These are phyloP conservation scores for Lithophane socia DNA, from an alignment of 2,888 invertebrate genomes.

Conservation along the genomic window DNA sequence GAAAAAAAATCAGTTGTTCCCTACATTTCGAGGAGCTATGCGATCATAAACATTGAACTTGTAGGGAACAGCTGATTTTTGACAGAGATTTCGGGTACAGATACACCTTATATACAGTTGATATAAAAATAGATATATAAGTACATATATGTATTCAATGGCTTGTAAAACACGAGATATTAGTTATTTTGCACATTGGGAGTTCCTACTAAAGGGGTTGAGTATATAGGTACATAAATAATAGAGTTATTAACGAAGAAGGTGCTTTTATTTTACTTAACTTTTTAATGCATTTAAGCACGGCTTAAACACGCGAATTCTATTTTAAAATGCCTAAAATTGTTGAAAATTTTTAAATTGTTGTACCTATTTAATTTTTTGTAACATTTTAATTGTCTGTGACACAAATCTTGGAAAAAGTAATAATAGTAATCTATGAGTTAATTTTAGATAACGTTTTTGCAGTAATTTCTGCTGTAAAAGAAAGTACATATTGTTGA, in stretches of 20 bases:
- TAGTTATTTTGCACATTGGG: slow-evolving; percentile 71
- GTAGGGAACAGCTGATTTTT: too few relatives aligned
- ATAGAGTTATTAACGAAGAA: slow-evolving; percentile 42
- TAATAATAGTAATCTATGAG: not conserved
- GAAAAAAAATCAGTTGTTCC: too few relatives aligned
- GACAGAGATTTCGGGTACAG: too few relatives aligned
- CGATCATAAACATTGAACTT: too few relatives aligned
- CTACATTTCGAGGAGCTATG: too few relatives aligned
- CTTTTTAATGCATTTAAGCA: slow-evolving; percentile 47
- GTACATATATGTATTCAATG: slow-evolving; percentile 27
- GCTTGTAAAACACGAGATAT: slow-evolving; percentile 34
- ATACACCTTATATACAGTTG: slow-evolving; percentile 11
- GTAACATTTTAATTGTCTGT: slow-evolving; percentile 23
- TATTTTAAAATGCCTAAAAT: slow-evolving; percentile 26
- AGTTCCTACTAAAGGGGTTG: slow-evolving; percentile 82
- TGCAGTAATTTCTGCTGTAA: not conserved
- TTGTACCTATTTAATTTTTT: slow-evolving; percentile 7
- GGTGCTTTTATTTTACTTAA: slow-evolving; percentile 58
- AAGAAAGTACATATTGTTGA: not conserved
- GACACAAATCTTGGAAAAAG: slow-evolving; percentile 3
- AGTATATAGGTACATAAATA: slow-evolving; percentile 53
- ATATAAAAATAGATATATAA: slow-evolving; percentile 41
- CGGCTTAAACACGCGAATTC: slow-evolving; percentile 48
- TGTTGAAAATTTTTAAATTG: not conserved
- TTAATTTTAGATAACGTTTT: not conserved